These are phyloP conservation scores for Cinara cedri DNA, from an alignment of 2,888 invertebrate species.

Conservation along the genomic window DNA sequence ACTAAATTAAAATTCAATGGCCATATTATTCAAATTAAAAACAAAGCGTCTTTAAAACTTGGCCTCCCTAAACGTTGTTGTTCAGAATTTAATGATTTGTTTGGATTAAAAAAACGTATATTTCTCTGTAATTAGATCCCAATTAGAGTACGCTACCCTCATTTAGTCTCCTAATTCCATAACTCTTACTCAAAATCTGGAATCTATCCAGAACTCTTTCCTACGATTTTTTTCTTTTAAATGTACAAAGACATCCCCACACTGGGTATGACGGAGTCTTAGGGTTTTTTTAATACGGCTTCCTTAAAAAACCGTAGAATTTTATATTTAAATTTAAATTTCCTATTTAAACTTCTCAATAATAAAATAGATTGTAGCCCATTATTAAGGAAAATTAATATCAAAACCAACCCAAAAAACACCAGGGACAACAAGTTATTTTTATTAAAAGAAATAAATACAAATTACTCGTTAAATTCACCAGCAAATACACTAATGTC, in stretches of 20 bases:
- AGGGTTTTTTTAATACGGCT: neutral
- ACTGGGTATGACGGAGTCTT: neutral
- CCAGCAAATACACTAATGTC: neutral
- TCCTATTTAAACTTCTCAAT: neutral
- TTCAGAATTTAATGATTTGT: neutral
- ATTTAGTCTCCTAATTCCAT: too few relatives aligned
- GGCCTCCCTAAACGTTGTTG: neutral
- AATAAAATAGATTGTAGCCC: neutral
- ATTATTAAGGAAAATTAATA: neutral
- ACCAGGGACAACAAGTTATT: neutral
- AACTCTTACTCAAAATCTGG: neutral
- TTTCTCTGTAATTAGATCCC: neutral
- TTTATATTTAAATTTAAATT: neutral
- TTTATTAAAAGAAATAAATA: neutral
- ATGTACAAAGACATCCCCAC: neutral
- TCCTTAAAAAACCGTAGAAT: neutral
- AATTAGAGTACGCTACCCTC: neutral
- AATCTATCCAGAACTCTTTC: slow-evolving; percentile 1
- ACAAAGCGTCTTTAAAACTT: neutral
- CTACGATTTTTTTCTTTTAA: neutral
- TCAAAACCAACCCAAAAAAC: neutral
- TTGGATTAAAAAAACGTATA: neutral
- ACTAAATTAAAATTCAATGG: neutral
- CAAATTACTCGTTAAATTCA: too few relatives aligned
- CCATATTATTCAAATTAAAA: neutral